phyloP scores from a whole-genome alignment of 2,888 invertebrate species.

The Biston stratarius region DNA sequence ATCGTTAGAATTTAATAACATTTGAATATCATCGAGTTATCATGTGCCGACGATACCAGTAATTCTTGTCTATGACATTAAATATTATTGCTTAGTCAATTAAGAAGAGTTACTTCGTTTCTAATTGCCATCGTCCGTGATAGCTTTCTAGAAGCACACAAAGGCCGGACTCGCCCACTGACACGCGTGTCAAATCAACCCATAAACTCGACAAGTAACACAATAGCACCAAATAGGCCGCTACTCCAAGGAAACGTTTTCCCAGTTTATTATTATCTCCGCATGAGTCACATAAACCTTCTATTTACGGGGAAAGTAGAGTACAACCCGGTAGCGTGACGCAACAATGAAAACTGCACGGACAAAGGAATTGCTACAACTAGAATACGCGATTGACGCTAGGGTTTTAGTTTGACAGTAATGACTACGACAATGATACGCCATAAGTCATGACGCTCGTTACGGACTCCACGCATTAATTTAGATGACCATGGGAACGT shows the following conservation, averaged over 20 bases:
- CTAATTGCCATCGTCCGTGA: constrained; percentile 40
- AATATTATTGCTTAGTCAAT: constrained; percentile 49
- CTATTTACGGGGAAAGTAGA: constrained; percentile 79
- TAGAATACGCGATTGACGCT: constrained; percentile 66
- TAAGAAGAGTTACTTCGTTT: constrained; percentile 46
- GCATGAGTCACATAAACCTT: constrained; percentile 68
- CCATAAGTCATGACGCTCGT: constrained; percentile 34
- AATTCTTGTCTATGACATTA: constrained; percentile 36
- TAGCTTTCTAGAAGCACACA: constrained; percentile 56
- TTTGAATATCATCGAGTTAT: constrained; percentile 18
- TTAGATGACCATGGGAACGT: constrained; percentile 44
- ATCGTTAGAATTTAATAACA: constrained; percentile 15
- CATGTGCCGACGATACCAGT: constrained; percentile 25
- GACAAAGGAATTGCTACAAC: constrained; percentile 80
- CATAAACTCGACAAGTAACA: constrained; percentile 33
- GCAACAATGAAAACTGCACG: constrained; percentile 81
- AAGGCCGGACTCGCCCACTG: constrained; percentile 39
- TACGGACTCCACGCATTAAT: constrained; percentile 40
- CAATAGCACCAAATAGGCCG: constrained; percentile 52
- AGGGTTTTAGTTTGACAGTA: constrained; percentile 65
- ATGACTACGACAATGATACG: constrained; percentile 61
- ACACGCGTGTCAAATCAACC: constrained; percentile 41
- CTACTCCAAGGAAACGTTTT: constrained; percentile 67
- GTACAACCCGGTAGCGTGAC: constrained; percentile 71
- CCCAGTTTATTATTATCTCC: constrained; percentile 62